Evolutionary conservation across 2,113 vertebrate genomes (phyloP).

Genomic region (Oreochromis tanganicae): DNA sequence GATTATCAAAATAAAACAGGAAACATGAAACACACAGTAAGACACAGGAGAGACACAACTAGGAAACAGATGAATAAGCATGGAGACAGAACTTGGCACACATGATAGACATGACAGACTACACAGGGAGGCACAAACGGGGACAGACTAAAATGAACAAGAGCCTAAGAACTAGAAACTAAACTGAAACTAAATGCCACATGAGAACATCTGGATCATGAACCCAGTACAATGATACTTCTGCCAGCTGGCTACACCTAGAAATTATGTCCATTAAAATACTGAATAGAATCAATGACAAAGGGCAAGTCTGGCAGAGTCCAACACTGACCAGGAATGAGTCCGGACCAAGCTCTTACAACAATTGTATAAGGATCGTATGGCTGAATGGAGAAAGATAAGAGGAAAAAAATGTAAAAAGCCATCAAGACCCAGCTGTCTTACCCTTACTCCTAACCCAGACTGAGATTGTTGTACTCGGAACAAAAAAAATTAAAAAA

Average conservation of each 20-base stretch:
- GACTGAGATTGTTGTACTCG: neutral
- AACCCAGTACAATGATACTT: neutral
- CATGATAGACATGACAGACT: neutral
- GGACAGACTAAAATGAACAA: neutral
- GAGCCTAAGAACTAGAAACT: neutral
- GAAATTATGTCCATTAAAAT: neutral
- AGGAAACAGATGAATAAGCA: neutral
- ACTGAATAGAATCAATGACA: neutral
- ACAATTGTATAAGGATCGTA: neutral
- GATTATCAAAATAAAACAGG: neutral
- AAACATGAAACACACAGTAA: neutral
- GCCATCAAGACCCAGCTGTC: neutral
- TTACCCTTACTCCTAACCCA: neutral
- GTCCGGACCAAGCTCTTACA: neutral
- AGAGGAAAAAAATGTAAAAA: neutral
- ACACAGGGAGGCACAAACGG: neutral
- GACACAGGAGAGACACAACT: neutral
- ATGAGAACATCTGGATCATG: neutral
- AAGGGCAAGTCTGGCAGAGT: neutral
- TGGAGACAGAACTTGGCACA: neutral
- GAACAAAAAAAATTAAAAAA: neutral
- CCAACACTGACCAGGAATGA: neutral
- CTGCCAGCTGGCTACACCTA: neutral
- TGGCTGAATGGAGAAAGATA: neutral
- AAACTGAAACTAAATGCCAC: neutral